Evolutionary conservation across 2,113 vertebrate genomes (phyloP).

Genomic region (Neolamprologus sp.): DNA sequence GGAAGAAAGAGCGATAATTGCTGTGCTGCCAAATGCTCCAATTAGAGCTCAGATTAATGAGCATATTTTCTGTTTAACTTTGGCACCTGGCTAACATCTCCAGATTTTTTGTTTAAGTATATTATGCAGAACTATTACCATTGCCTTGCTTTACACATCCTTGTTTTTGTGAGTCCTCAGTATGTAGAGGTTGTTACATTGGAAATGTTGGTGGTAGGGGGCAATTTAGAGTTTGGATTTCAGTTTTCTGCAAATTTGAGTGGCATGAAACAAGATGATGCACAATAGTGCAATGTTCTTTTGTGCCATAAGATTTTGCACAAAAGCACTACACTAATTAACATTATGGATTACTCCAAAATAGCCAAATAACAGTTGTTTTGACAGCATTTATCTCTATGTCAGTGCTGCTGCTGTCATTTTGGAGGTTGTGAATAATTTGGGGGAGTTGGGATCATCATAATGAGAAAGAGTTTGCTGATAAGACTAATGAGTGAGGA

Average conservation of each 20-base stretch:
- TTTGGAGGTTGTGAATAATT: neutral
- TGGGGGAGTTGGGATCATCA: neutral
- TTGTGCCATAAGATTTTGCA: neutral
- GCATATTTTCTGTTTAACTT: conserved; percentile 16
- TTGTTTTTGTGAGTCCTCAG: neutral
- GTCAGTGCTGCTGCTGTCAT: neutral
- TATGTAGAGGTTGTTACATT: neutral
- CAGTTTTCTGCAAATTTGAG: neutral
- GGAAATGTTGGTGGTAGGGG: neutral
- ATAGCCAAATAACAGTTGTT: neutral
- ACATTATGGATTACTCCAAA: neutral
- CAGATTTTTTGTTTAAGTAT: neutral
- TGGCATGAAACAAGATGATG: neutral
- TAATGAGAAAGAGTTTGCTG: neutral
- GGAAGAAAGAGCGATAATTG: conserved; percentile 27
- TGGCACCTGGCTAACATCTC: conserved; percentile 6
- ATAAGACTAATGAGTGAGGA: neutral
- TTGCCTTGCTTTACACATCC: neutral
- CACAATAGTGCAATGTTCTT: neutral
- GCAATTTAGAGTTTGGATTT: neutral
- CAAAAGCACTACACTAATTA: neutral
- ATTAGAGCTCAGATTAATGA: conserved; percentile 46
- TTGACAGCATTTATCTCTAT: neutral
- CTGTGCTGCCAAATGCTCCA: conserved; percentile 32
- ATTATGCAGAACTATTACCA: neutral